Percentiles rank a stretch among this genome's conserved stretches.
phyloP scores from a whole-genome alignment of 2,113 vertebrate genomes.

The Dissostichus mawsoni region DNA sequence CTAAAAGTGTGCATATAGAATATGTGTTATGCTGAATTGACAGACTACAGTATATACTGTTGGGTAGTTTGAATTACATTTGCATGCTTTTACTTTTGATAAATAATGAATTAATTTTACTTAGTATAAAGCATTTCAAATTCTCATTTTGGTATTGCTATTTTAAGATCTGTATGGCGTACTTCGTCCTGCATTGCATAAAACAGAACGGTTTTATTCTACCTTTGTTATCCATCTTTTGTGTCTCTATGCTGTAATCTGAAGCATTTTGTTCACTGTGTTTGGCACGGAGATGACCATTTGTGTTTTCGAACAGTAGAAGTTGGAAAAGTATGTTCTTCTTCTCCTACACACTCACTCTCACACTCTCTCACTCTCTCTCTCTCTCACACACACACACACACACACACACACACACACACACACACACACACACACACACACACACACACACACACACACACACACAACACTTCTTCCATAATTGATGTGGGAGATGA shows the following conservation, averaged over 20 bases:
- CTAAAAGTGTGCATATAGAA: too few species aligned
- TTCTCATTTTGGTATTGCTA: not conserved
- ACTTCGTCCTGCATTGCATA: not conserved
- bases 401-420: conserved; percentile 12
- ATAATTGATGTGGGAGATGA: conserved; percentile 81
- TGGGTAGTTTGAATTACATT: too few species aligned
- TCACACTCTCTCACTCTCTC: too few species aligned
- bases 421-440: conserved; percentile 33
- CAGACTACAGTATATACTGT: too few species aligned
- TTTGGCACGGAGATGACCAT: conserved; percentile 28
- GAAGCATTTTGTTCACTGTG: not conserved
- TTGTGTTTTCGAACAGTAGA: conserved; percentile 4
- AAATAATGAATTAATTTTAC: too few species aligned
- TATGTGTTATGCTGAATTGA: too few species aligned
- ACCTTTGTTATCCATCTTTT: not conserved
- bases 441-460: not conserved
- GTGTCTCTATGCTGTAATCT: conserved; percentile 16
- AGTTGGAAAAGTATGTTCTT: conserved; percentile 13
- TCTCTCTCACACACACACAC: not conserved
- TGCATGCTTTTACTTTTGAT: too few species aligned
- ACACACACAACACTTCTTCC: conserved; percentile 42
- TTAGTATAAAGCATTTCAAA: too few species aligned
- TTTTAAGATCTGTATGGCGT: not conserved
- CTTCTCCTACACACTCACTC: not conserved
- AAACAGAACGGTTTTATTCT: not conserved